These are phyloP conservation scores for Cotesia typhae DNA, from an alignment of 1,140 invertebrate genomes.

Conservation along the genomic window DNA sequence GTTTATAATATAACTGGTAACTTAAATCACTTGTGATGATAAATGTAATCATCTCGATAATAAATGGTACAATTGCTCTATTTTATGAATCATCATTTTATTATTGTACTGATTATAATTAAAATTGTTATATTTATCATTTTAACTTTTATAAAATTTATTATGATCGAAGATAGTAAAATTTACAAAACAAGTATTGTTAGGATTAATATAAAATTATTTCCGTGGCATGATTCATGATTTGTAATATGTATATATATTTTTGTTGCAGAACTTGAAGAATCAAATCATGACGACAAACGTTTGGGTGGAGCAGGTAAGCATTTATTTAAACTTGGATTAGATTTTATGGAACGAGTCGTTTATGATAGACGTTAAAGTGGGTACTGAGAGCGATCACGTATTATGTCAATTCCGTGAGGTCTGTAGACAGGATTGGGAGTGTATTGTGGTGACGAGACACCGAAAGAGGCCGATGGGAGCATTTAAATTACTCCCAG, in stretches of 20 bases:
- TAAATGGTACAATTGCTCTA: too few relatives aligned
- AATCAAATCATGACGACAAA: constrained; percentile 98
- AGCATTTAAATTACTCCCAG: not conserved
- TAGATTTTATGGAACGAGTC: not conserved
- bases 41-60: too few relatives aligned
- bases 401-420: constrained; percentile 14
- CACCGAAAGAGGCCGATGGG: not conserved
- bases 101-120: too few relatives aligned
- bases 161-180: too few relatives aligned
- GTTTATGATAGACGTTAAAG: not conserved
- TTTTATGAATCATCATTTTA: too few relatives aligned
- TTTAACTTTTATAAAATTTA: too few relatives aligned
- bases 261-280: constrained; percentile 86
- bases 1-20: too few relatives aligned
- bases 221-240: too few relatives aligned
- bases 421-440: not conserved
- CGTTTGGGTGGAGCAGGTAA: constrained; percentile 96
- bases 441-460: constrained; percentile 6
- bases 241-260: constrained; percentile 31
- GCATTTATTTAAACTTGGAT: constrained; percentile 43
- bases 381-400: not conserved
- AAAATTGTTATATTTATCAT: too few relatives aligned
- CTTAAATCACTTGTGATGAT: too few relatives aligned
- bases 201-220: too few relatives aligned
- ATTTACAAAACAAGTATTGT: too few relatives aligned